These are phyloP conservation scores for Leucoraja ocellata DNA, from an alignment of 2,797 vertebrate genomes.

Conservation along the genomic window DNA sequence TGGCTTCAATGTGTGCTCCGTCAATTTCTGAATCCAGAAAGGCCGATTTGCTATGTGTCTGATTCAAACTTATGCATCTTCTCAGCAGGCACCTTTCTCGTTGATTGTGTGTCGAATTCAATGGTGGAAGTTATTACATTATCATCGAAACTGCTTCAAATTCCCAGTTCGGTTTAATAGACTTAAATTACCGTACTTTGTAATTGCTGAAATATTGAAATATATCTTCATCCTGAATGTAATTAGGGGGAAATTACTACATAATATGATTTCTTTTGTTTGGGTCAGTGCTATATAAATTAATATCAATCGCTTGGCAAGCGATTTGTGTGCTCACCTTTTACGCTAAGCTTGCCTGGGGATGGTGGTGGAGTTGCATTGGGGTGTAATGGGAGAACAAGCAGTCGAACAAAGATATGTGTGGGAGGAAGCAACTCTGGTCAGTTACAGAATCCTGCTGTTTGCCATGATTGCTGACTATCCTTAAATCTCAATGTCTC, in stretches of 20 bases:
- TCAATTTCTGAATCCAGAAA: not conserved
- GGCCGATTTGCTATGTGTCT: not conserved
- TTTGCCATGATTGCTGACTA: slow-evolving; percentile 44
- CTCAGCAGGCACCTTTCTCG: not conserved
- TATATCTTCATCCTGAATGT: slow-evolving; percentile 25
- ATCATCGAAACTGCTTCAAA: not conserved
- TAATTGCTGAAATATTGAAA: slow-evolving; percentile 35
- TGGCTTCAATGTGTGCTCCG: not conserved
- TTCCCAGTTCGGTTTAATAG: slow-evolving; percentile 37
- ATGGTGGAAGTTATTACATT: slow-evolving; percentile 16
- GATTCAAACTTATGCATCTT: not conserved
- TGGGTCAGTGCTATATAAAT: slow-evolving; percentile 40
- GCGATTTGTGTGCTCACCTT: slow-evolving; percentile 20
- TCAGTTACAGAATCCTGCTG: slow-evolving; percentile 50
- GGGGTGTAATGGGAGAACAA: slow-evolving; percentile 47
- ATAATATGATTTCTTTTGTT: slow-evolving; percentile 41
- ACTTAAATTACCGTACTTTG: slow-evolving; percentile 36
- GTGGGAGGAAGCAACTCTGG: slow-evolving; percentile 51
- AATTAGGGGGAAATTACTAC: slow-evolving; percentile 32
- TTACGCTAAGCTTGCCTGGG: not conserved
- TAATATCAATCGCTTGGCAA: not conserved
- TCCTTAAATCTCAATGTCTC: slow-evolving; percentile 48
- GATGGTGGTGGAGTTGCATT: slow-evolving; percentile 43
- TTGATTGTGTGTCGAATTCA: not conserved
- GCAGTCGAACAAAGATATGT: slow-evolving; percentile 47